A percentile compares a stretch with the other conserved stretches of the same genome.
These are phyloP conservation scores for Clytia hemisphaerica DNA, from an alignment of 30 jellyfish, hydroid and myxozoan genomes.

Conservation along the genomic window DNA sequence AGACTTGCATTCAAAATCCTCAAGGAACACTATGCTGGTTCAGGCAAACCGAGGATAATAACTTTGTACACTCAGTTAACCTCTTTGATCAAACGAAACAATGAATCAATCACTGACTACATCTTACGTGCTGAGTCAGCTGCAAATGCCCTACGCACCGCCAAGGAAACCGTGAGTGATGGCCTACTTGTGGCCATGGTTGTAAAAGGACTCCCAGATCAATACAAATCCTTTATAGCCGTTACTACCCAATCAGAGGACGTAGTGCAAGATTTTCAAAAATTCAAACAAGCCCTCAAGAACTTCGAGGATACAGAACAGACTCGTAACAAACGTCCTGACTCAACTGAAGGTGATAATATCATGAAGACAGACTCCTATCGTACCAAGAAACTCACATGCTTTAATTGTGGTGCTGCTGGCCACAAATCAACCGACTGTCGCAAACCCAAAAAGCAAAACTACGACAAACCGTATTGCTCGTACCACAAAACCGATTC, in stretches of 20 bases:
- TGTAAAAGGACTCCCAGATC: constrained; percentile 31
- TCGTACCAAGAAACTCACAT: too few species aligned
- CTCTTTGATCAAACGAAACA: constrained; percentile 18
- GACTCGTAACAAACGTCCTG: constrained; percentile 7
- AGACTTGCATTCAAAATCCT: constrained; percentile 29
- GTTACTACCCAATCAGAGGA: constrained; percentile 27
- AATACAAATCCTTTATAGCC: too few species aligned
- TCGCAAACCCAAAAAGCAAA: too few species aligned
- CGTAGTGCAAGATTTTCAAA: constrained; percentile 10
- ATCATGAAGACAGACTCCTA: too few species aligned
- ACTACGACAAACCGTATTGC: too few species aligned
- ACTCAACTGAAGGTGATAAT: too few species aligned
- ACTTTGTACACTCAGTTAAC: constrained; percentile 44
- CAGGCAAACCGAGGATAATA: constrained; percentile 42
- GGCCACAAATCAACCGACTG: background rate
- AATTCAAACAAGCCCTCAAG: too few species aligned
- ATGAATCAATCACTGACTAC: constrained; percentile 33
- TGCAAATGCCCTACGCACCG: constrained; percentile 41
- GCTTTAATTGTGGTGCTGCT: too few species aligned
- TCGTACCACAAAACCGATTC: too few species aligned
- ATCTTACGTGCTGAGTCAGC: constrained; percentile 42
- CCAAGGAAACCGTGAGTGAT: constrained; percentile 40
- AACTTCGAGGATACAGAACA: constrained; percentile 36
- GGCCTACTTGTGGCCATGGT: constrained; percentile 46
- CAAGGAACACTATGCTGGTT: constrained; percentile 38